Evolutionary conservation across 2,113 vertebrate species (phyloP), one percentile per base, ranked within the genome.

Genomic region (Addax nasomaculatus): DNA sequence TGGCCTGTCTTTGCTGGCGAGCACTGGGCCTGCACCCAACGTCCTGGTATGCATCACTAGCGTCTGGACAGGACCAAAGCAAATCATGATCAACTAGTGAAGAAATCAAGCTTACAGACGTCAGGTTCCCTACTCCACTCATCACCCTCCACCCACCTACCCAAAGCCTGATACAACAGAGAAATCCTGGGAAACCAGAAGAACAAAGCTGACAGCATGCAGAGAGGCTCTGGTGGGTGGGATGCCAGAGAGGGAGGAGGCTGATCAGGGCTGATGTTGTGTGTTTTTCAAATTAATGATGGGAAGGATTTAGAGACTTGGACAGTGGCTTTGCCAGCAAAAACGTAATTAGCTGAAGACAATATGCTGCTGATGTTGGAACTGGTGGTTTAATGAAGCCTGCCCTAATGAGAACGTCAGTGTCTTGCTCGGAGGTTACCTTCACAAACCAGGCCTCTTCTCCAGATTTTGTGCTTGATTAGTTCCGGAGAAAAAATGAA

Each of bases 261-360:
- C 45, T 27, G 39, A 25, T 13, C 3, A 43, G 84, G 85, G 25
- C 8, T 53, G n/a, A 67, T 49, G 53, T 90, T 45, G 33, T 36
- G 33, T 55, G 67, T 51, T 73, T 55, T 93, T 96, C 87, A 27
- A 47, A 95, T 95, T 73, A 85, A 80, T 60, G 97, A 97, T 70
- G 49, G 64, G 83, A 93, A 97, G 95, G 97, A 97, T 64, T 36
- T 95, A 96, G 97, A 98, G 97, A 96, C 88, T 97, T 80, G 27
- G 78, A 76, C 80, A 64, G 36, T 64, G 92, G 94, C 96, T 98
- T 95, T 98, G 95, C 97, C 94, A 39, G 93, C 70, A 95, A 97
- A 92, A 98, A 98, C 97, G 89, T 98, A 98, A 99, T 99, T 98
- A 99, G 97, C 98, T 0, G 0, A 97, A 98, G 97, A 98, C 97